Evolutionary conservation across 2,113 vertebrate genomes (phyloP).

Genomic region (Struthidea cinerea): DNA sequence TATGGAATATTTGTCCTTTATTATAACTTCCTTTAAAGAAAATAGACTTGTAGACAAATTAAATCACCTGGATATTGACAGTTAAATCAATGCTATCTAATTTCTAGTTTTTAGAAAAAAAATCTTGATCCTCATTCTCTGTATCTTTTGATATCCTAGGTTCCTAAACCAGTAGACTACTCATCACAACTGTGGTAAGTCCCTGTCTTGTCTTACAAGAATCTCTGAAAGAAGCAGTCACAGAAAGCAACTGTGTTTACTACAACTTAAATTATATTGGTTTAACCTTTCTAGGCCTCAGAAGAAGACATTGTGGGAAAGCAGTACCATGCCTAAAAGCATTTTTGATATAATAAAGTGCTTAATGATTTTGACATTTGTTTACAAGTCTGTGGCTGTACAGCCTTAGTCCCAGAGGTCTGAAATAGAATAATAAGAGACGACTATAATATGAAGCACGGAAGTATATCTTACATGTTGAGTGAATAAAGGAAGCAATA

Average conservation of each 20-base stretch:
- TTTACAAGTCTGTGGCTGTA: background rate
- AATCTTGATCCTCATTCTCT: slow-evolving; percentile 25
- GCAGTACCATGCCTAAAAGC: background rate
- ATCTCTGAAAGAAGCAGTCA: background rate
- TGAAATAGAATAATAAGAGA: background rate
- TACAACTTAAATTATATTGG: background rate
- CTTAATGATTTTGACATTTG: background rate
- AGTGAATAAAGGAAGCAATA: background rate
- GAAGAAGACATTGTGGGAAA: background rate
- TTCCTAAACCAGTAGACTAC: slow-evolving; percentile 93
- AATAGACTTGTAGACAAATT: background rate
- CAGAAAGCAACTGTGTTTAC: background rate
- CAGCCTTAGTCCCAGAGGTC: background rate
- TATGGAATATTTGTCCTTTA: background rate
- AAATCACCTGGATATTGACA: background rate
- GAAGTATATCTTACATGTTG: background rate
- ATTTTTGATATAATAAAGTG: background rate
- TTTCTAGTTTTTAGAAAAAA: background rate
- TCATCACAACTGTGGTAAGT: slow-evolving; percentile 90
- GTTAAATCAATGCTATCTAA: background rate
- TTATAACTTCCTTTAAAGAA: background rate
- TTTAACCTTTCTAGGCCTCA: background rate
- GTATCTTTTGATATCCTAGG: slow-evolving; percentile 71
- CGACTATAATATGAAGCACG: background rate
- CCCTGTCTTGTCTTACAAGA: background rate